Evolutionary conservation across 2,888 invertebrate genomes (phyloP), one percentile per base, ranked within the genome.

Genomic region (Alloscopus bannaensis): DNA sequence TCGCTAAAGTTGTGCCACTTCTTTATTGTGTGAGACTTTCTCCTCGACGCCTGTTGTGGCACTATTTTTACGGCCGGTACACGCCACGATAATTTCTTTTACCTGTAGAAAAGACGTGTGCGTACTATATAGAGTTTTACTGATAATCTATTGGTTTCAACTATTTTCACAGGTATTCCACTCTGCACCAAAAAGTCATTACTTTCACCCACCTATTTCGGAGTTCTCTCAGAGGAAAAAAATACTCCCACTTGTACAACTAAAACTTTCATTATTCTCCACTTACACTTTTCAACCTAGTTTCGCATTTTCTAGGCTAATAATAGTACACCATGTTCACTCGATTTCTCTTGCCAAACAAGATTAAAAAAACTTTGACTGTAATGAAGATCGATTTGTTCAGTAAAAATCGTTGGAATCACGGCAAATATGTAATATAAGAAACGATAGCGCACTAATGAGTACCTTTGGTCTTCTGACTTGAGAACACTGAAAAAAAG

Each of bases 331-430:
- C 6, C 13, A 36, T 36, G 36, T 36, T 36, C 47, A 47, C 47
- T 47, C 13, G 22, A 24, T 13, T 2, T 59, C 31, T 59, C 50
- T 59, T 22, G 31, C 11, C 29, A n/a, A 59, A 20, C 6, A 52
- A 16, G 52, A 22, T 8, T 36, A 36, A 50, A n/a, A 71, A 60
- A 62, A 52, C 42, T 36, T 42, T 55, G 72, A 64, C 28, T 36
- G 64, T 72, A 72, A 72, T 72, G 72, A 72, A 72, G 72, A 72
- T 72, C 52, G 72, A 72, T 72, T 72, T 72, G 55, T 72, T 64
- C 55, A 18, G 55, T n/a, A 52, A 72, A 70, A 52, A 70, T 70
- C 31, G 60, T 22, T 36, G n/a, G 62, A 52, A 64, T 72, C 62
- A 62, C 18, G 40, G 62, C 29, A 29, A 64, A 52, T 13, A 6